Evolutionary conservation across 2,888 invertebrate genomes (phyloP), one percentile per base, ranked within the genome.

Genomic region (Entomobrya proxima): DNA sequence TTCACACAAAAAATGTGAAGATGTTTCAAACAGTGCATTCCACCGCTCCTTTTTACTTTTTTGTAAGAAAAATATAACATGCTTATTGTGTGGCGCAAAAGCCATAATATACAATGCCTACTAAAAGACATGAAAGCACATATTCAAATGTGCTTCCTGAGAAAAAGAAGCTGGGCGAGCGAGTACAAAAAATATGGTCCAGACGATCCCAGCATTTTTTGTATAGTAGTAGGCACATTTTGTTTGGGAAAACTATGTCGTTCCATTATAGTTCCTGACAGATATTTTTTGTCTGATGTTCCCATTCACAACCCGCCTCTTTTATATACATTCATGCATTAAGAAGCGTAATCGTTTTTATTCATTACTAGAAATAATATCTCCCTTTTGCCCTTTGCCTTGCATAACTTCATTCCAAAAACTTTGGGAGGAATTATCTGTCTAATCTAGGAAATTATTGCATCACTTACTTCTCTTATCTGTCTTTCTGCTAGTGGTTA

Each of bases 371-470:
- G 27, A 69, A 82, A 64, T 75, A 24, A 44, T 78, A 64, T 64
- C 78, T 74, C 58, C 77, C 83, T 35, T 76, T 77, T 84, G 76
- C 77, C 83, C 83, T 84, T 77, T 77, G 27, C 55, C 27, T 77
- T 84, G 69, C 44, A 76, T 74, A 77, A 77, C 69, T 67, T 74
- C 81, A 81, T 81, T 81, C 58, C 47, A 58, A 35, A 5, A 55
- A 81, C 18, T 74, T 76, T 30, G 52, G 67, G 40, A 77, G n/a
- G 77, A 77, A 84, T n/a, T 84, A 84, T 84, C 83, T 84, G 77
- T 84, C 83, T 84, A 77, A 77, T 82, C 77, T 77, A 64, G 83
- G 32, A 77, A 84, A 69, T 69, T 77, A 84, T 84, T 84, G 83
- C 83, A 64, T 84, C 83, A 84, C 58, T 84, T 83, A 69, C 67